phyloP scores from a whole-genome alignment of 2,888 invertebrate genomes.

The Acleris emargana region DNA sequence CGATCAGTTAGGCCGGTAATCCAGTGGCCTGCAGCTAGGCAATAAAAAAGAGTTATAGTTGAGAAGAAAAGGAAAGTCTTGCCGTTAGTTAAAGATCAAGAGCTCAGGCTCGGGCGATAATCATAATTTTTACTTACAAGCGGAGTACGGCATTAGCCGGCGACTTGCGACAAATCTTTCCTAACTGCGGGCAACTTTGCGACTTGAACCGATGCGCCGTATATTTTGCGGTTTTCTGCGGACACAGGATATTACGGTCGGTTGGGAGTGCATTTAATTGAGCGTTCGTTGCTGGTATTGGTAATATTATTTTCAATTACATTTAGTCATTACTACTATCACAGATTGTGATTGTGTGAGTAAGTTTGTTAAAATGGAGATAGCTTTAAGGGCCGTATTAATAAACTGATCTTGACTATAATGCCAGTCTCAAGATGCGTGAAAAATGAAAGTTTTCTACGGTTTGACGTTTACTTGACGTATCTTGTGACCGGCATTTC shows the following conservation, averaged over 20 bases:
- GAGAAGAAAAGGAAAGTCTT: slow-evolving; percentile 80
- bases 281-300: background rate
- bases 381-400: too few relatives aligned
- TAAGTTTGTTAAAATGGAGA: too few relatives aligned
- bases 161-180: slow-evolving; percentile 79
- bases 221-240: slow-evolving; percentile 55
- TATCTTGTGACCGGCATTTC: too few relatives aligned
- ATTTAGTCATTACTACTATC: too few relatives aligned
- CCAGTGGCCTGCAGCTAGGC: slow-evolving; percentile 75
- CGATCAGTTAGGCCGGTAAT: slow-evolving; percentile 75
- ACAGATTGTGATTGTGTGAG: too few relatives aligned
- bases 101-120: slow-evolving; percentile 81
- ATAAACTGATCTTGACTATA: too few relatives aligned
- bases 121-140: slow-evolving; percentile 84
- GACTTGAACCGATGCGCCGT: slow-evolving; percentile 64
- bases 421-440: too few relatives aligned
- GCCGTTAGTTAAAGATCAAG: slow-evolving; percentile 82
- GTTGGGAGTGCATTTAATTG: slow-evolving; percentile 31
- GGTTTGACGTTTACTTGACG: too few relatives aligned
- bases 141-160: slow-evolving; percentile 76
- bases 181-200: slow-evolving; percentile 80
- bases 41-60: slow-evolving; percentile 85
- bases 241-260: slow-evolving; percentile 26
- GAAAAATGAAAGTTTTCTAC: too few relatives aligned
- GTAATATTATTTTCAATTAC: background rate